Conservation (phyloP, 2,888 invertebrate species). For the Microctonus aethiopoides region DNA sequence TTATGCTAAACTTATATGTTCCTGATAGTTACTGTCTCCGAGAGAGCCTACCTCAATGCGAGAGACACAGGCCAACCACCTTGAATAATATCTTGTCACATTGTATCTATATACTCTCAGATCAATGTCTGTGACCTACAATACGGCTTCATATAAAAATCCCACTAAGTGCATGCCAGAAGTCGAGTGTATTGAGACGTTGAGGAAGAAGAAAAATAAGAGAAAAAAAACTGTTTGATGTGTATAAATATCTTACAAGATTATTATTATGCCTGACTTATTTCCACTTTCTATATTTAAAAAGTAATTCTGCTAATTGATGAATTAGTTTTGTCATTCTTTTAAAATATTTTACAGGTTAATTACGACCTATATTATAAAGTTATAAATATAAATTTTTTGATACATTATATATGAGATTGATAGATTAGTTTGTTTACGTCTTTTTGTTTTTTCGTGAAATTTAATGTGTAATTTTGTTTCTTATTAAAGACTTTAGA, state of each 20-base stretch:
- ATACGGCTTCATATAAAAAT: background rate
- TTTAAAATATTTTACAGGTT: too few relatives aligned
- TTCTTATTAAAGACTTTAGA: too few relatives aligned
- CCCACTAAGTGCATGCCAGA: background rate
- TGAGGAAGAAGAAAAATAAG: conserved; percentile 27
- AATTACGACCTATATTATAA: too few relatives aligned
- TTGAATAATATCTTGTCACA: conserved; percentile 21
- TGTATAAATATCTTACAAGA: too few relatives aligned
- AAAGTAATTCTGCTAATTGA: too few relatives aligned
- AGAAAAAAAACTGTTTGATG: background rate
- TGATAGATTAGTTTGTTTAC: too few relatives aligned
- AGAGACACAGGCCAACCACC: conserved; percentile 38
- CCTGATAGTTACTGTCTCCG: conserved; percentile 52
- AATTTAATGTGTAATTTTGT: too few relatives aligned
- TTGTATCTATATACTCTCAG: conserved; percentile 8
- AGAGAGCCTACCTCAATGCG: conserved; percentile 56
- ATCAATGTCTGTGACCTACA: conserved; percentile 31
- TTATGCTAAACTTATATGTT: conserved; percentile 43
- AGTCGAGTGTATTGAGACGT: conserved; percentile 21
- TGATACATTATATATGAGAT: too few relatives aligned
- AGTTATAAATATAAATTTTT: too few relatives aligned
- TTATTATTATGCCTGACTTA: conserved; percentile 41
- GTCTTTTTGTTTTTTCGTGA: too few relatives aligned
- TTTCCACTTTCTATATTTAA: conserved; percentile 49
- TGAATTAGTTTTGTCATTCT: too few relatives aligned